Base-by-base conservation (phyloP, 2,113 vertebrate species). In the Hyperopisus bebe region DNA sequence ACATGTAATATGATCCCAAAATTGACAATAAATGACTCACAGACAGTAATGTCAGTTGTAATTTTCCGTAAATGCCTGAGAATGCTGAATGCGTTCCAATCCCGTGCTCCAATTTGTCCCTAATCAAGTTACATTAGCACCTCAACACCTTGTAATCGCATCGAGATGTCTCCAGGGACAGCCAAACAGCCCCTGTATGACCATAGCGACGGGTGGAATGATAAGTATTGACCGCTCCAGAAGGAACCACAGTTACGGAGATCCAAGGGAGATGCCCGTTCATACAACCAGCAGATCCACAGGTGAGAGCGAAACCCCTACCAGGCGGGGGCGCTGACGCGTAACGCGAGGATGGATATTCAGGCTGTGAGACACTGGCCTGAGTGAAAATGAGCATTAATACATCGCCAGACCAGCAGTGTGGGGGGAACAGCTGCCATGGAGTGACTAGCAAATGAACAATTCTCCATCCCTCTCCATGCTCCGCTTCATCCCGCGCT, bases 381-480 rank as follows among this genome's bases (percentile, higher is more conserved):
- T 46, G 58, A n/a, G 42, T 82, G 74, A 82, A 89, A 89, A 89
- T 55, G 31, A 87, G 42, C 89, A 87, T 27, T 90, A 89, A 62
- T 47, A 47, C 84, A 24, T 46, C 35, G 39, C 19, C 58, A 90
- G 62, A n/a, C 46, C 47, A 83, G 27, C 90, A 42, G 62, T 70
- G 91, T 92, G 62, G 80, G 87, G 86, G 90, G 83, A 89, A 66
- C 50, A 89, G 27, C 85, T 39, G 6, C 46, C 74, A 35, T 51
- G 27, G 88, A 35, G 88, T 44, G 11, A 70, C 55, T 27, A 86
- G 55, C 82, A 89, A 92, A 89, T 87, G 86, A 90, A 62, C 5
- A 27, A 85, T 66, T 84, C 48, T 58, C 46, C 53, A 31, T 58
- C 89, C 70, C 66, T 89, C 89, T 74, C 42, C 39, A 31, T n/a